A percentile compares a stretch with the other conserved stretches of the same genome.
Conservation (phyloP, 2,797 vertebrate species). For the Xenops minutus region DNA sequence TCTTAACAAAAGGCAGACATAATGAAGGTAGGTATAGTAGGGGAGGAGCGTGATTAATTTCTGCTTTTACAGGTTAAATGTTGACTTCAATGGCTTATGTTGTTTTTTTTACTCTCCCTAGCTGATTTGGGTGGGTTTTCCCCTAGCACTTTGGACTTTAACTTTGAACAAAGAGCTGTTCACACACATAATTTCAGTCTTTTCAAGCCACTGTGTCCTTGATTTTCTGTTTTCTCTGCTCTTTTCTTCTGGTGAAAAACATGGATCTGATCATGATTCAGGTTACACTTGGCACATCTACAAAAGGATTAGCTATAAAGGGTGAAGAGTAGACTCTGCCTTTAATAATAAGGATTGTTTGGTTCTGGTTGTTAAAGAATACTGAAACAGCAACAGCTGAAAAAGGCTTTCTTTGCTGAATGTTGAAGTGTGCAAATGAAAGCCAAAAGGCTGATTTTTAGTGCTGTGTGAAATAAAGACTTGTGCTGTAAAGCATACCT, state of each 20-base stretch:
- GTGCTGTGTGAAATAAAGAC: background rate
- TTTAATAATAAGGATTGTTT: background rate
- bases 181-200: background rate
- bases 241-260: background rate
- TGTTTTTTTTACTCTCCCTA: background rate
- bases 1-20: conserved; percentile 86
- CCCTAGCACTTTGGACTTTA: background rate
- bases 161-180: background rate
- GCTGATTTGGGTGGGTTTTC: background rate
- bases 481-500: background rate
- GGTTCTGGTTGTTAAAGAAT: background rate
- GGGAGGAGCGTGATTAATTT: background rate
- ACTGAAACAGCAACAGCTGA: background rate
- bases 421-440: background rate
- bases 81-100: background rate
- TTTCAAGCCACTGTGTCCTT: background rate
- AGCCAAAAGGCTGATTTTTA: background rate
- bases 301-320: background rate
- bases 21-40: conserved; percentile 82
- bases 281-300: background rate
- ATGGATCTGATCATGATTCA: background rate
- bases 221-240: background rate
- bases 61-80: background rate
- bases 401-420: background rate
- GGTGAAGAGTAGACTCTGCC: background rate